Evolutionary conservation across 1,140 invertebrate genomes (phyloP), one percentile per base, ranked within the genome.

Genomic region (Aplysia californica): DNA sequence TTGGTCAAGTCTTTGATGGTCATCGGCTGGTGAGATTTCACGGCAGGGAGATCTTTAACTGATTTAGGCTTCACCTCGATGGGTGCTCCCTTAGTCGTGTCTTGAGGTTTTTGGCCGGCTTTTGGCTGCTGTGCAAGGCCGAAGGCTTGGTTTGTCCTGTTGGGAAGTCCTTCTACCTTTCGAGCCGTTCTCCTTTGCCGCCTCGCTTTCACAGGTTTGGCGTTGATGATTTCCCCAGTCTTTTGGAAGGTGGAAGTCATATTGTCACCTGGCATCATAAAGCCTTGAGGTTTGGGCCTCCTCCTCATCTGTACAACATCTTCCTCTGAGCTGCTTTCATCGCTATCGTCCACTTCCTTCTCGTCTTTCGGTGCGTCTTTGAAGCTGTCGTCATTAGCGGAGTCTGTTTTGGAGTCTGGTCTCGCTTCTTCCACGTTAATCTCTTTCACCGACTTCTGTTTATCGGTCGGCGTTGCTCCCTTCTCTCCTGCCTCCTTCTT

Each of bases 1-100:
- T 61, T 61, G 29, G 58, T 18, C 18, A 61, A 10, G 29, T 61
- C 58, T 61, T 61, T 61, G 58, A 61, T 61, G 26, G 58, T 61
- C 18, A 61, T 10, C 26, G 58, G 58, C 10, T 6, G 10, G 10
- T 10, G 6, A 61, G 58, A 20, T 61, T 26, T 10, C 58, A 31
- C 58, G 6, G 58, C 58, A 10, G 58, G 20, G 15, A 31, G 18
- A 6, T 23, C 58, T 26, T 61, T 61, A n/a, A n/a, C n/a, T n/a
- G n/a, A n/a, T n/a, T n/a, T n/a, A n/a, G n/a, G n/a, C n/a, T n/a
- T n/a, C n/a, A n/a, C n/a, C n/a, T n/a, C n/a, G n/a, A n/a, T n/a
- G n/a, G n/a, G n/a, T n/a, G n/a, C n/a, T n/a, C n/a, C n/a, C n/a
- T n/a, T n/a, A n/a, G n/a, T n/a, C n/a, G n/a, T n/a, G n/a, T n/a